Evolutionary conservation across 1,140 invertebrate species (phyloP), one percentile per base, ranked within the genome.

Genomic region (Euglossa dilemma): DNA sequence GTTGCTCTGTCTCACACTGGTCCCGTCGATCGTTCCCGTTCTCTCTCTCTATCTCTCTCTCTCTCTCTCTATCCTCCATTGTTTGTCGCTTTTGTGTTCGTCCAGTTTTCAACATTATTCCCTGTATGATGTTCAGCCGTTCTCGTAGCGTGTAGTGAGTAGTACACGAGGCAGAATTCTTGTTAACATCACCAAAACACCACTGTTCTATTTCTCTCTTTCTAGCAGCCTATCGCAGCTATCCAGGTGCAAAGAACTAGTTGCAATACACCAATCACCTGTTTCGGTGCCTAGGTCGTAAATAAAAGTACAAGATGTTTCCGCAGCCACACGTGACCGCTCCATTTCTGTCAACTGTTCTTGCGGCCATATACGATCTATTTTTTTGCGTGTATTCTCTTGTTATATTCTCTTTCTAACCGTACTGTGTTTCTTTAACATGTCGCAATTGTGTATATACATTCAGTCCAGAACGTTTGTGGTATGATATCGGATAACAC

Each of bases 201-300:
- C 92, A 94, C 93, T 94, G 91, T 94, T 94, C 93, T 94, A 93
- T 94, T 94, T 94, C 92, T 94, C 91, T 94, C 93, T 94, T 94
- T 94, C 93, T 94, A 94, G 93, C 93, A 94, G 93, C 93, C 94
- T 94, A 94, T 94, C 93, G 94, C 94, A 94, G 93, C 93, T 93
- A 93, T 91, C 92, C 93, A 94, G 94, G 93, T 94, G 94, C 94
- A 94, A 94, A 93, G 91, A 92, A 93, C 90, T 93, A 94, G 93
- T 93, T 92, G 93, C 93, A 93, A 93, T 91, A 94, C 93, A 94
- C 93, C 91, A 94, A 93, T 92, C 92, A 93, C 93, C 92, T 92
- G 92, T 93, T 59, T 92, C 90, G 90, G 90, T 92, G 89, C 87
- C 88, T 93, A 92, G 90, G 92, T 91, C 87, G 88, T 86, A 90